phyloP scores from a whole-genome alignment of 2,797 vertebrate species.

The Danio tinwini region DNA sequence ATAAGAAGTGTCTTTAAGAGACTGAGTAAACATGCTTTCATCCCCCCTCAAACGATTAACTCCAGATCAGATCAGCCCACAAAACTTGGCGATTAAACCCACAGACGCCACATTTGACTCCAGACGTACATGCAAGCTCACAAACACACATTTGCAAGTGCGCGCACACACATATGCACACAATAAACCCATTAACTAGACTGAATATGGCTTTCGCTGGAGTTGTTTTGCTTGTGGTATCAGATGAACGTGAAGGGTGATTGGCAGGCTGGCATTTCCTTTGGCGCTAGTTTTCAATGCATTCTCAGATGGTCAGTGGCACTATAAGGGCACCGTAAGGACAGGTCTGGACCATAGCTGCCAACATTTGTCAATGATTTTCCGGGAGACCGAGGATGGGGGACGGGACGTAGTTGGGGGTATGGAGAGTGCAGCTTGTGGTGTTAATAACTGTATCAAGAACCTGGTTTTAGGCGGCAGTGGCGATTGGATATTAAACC shows the following conservation, averaged over 20 bases:
- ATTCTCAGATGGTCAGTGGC: conserved; percentile 44
- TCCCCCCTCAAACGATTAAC: conserved; percentile 43
- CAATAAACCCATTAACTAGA: conserved; percentile 22
- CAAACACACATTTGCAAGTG: conserved; percentile 23
- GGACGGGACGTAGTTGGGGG: too few relatives aligned
- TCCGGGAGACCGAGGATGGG: too few relatives aligned
- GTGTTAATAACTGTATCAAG: too few relatives aligned
- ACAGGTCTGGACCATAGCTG: background rate
- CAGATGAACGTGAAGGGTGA: conserved; percentile 54
- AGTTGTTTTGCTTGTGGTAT: conserved; percentile 40
- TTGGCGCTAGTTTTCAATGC: conserved; percentile 32
- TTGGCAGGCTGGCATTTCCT: conserved; percentile 61
- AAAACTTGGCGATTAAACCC: conserved; percentile 35
- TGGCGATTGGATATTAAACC: too few relatives aligned
- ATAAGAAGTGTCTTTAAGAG: conserved; percentile 34
- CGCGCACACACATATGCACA: conserved; percentile 11
- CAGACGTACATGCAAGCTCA: conserved; percentile 34
- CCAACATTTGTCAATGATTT: too few relatives aligned
- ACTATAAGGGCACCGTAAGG: background rate
- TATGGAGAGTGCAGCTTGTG: too few relatives aligned
- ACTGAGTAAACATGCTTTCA: conserved; percentile 41
- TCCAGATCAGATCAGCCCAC: conserved; percentile 36
- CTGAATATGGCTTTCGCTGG: background rate
- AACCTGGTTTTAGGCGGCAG: too few relatives aligned
- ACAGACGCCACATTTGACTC: conserved; percentile 38